Base-by-base conservation (phyloP, 2,113 vertebrate genomes). In the Pyrgilauda ruficollis region DNA sequence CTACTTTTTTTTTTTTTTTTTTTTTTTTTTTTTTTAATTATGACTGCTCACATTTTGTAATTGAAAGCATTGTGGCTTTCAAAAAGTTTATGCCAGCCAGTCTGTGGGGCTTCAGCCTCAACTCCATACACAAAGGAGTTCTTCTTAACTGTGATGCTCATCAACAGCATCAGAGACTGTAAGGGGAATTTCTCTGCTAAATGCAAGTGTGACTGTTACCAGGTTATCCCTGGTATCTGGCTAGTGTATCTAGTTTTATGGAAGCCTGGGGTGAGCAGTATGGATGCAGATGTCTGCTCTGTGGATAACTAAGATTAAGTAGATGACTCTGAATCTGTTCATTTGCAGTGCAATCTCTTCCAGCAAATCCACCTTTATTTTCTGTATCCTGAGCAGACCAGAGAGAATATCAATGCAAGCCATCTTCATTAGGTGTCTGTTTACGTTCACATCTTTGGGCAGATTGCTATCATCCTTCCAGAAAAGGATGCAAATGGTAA, bases 341-440 rank as follows among this genome's bases (percentile, higher is more conserved):
- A 3, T 80, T 92, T 78, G 55, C 13, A 11, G 43, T 67, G 52
- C 73, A 86, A 50, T 68, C 61, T 90, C 73, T 78, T 87, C 61
- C 56, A 94, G 50, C 47, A 90, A 93, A 93, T 78, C 13, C 39
- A 87, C 76, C 68, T 96, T 92, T 91, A 78, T 87, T 94, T 96
- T 90, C 83, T 93, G 47, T 69, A 41, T 78, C 31, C 27, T 67
- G 61, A 81, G 26, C 55, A 89, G 66, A 68, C 27, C 44, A 78
- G 72, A 77, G 77, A 78, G 62, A 72, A 49, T 89, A 92, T 92
- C 72, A 92, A 19, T 55, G 76, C 79, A 84, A 84, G 49, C 27
- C 56, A 67, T 90, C 83, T 93, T 95, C 76, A 84, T 88, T 90
- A 93, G 81, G 9, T 86, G 61, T 67, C 88, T 92, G 89, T 93